Conservation (phyloP, 2,113 vertebrate species). For the Eubucco bourcierii region DNA sequence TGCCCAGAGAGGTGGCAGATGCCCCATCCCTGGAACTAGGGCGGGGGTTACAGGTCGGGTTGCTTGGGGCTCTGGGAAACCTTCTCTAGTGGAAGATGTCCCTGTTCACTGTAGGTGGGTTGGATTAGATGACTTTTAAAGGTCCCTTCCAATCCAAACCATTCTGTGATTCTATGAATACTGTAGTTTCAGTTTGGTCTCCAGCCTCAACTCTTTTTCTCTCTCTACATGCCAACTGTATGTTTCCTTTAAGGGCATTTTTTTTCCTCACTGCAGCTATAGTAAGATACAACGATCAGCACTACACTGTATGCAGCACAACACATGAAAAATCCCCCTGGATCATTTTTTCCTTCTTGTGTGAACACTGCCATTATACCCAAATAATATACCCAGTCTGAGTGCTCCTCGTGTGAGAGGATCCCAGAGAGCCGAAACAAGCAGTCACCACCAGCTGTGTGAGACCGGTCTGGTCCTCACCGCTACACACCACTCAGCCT, state of each 20-base stretch:
- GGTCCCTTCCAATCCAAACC: neutral
- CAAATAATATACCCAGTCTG: neutral
- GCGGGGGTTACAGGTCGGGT: neutral
- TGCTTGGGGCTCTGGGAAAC: neutral
- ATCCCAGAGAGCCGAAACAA: neutral
- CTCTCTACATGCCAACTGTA: rapidly evolving
- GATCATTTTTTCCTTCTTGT: neutral
- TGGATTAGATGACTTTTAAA: neutral
- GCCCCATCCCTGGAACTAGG: neutral
- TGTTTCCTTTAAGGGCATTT: neutral
- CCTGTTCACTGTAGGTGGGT: neutral
- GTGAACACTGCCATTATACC: neutral
- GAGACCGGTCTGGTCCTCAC: neutral
- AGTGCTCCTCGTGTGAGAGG: neutral
- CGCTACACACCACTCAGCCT: neutral
- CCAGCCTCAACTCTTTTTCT: neutral
- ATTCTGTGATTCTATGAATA: neutral
- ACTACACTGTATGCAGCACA: neutral
- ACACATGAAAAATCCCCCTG: neutral
- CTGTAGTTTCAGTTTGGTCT: neutral
- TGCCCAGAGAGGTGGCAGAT: neutral
- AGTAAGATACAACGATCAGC: neutral
- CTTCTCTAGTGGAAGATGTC: neutral
- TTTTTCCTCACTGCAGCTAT: neutral
- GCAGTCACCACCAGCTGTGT: rapidly evolving